phyloP scores from a whole-genome alignment of 2,888 invertebrate species.

The Hemistola chrysoprasaria region DNA sequence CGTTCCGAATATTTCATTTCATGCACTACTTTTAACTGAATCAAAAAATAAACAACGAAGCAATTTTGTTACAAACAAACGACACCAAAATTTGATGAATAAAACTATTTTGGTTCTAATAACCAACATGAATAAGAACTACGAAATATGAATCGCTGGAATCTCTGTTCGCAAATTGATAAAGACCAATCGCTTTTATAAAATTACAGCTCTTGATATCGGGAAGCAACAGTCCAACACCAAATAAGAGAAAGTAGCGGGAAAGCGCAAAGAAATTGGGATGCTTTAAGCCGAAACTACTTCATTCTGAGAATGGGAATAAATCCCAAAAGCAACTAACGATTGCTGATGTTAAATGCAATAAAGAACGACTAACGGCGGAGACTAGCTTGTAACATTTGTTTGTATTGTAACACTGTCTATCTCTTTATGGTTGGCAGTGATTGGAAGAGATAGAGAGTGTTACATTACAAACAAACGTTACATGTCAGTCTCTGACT shows the following conservation, averaged over 20 bases:
- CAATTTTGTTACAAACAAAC: constrained; percentile 19
- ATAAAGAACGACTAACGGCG: constrained; percentile 51
- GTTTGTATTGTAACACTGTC: too few relatives aligned
- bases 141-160: not conserved
- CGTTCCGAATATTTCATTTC: constrained; percentile 24
- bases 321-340: constrained; percentile 6
- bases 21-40: constrained; percentile 33
- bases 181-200: not conserved
- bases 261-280: constrained; percentile 43
- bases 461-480: too few relatives aligned
- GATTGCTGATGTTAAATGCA: constrained; percentile 21
- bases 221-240: constrained; percentile 56
- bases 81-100: too few relatives aligned
- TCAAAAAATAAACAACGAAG: constrained; percentile 20
- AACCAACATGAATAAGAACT: constrained; percentile 18
- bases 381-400: constrained; percentile 47
- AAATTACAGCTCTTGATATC: constrained; percentile 12
- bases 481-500: too few relatives aligned
- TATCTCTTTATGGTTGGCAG: too few relatives aligned
- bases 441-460: too few relatives aligned
- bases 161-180: not conserved
- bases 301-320: constrained; percentile 4
- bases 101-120: not conserved
- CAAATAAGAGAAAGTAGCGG: constrained; percentile 46
- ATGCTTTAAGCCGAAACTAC: constrained; percentile 19